Evolutionary conservation across 1,140 invertebrate genomes (phyloP).

Genomic region (Hypothenemus hampei): DNA sequence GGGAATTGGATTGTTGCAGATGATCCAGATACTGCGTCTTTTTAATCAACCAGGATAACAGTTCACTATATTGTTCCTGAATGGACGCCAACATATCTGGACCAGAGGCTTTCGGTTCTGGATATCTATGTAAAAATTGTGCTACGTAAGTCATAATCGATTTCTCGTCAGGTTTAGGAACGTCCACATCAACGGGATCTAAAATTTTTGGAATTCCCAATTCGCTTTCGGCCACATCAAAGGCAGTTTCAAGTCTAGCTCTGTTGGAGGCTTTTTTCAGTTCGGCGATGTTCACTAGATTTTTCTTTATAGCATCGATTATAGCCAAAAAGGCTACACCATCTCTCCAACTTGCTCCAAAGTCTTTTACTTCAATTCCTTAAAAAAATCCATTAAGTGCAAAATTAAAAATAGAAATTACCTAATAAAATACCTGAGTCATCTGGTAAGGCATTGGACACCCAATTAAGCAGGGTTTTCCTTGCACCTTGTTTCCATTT

Average conservation of each 20-base stretch:
- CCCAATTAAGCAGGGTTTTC: slow-evolving; percentile 92
- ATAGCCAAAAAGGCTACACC: slow-evolving; percentile 94
- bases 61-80: slow-evolving; percentile 72
- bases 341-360: slow-evolving; percentile 95
- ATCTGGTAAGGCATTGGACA: slow-evolving; percentile 86
- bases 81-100: slow-evolving; percentile 67
- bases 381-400: neutral
- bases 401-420: neutral
- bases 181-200: slow-evolving; percentile 96
- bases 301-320: slow-evolving; percentile 91
- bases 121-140: slow-evolving; percentile 95
- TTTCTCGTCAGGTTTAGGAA: slow-evolving; percentile 94
- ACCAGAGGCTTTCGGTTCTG: slow-evolving; percentile 67
- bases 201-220: slow-evolving; percentile 89
- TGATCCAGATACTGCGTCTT: slow-evolving; percentile 67
- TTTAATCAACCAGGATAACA: slow-evolving; percentile 76
- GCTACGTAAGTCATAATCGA: slow-evolving; percentile 99
- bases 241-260: slow-evolving; percentile 85
- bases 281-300: slow-evolving; percentile 81
- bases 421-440: slow-evolving; percentile 50
- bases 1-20: slow-evolving; percentile 58
- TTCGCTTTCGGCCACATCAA: slow-evolving; percentile 86
- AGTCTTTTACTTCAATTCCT: slow-evolving; percentile 87
- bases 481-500: slow-evolving; percentile 83
- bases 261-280: slow-evolving; percentile 73